These are phyloP conservation scores for Coregonus ussuriensis DNA, from an alignment of 2,797 vertebrate species.

Conservation along the genomic window DNA sequence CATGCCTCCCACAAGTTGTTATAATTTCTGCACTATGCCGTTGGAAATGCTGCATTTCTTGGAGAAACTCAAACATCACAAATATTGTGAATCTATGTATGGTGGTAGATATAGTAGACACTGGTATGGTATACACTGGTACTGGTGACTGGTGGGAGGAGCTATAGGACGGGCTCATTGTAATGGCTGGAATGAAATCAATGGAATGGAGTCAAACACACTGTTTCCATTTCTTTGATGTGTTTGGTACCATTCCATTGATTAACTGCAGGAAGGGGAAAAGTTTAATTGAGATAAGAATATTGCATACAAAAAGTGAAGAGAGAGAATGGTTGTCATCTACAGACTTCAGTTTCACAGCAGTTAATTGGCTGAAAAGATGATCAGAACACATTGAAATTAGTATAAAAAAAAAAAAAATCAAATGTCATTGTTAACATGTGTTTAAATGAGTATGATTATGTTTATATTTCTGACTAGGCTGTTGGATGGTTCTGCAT, in stretches of 20 bases:
- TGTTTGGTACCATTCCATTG: too few species aligned
- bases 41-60: neutral
- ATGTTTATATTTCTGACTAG: neutral
- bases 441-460: neutral
- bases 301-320: neutral
- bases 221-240: too few species aligned
- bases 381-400: neutral
- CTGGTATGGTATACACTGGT: neutral
- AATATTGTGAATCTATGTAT: too few species aligned
- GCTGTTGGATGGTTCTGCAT: neutral
- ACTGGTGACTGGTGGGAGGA: too few species aligned
- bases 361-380: neutral
- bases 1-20: neutral
- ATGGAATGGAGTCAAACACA: too few species aligned
- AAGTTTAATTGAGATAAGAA: neutral
- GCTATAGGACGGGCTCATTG: too few species aligned
- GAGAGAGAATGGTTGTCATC: neutral
- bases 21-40: neutral
- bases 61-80: neutral
- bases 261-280: neutral
- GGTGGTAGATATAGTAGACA: too few species aligned
- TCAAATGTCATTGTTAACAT: neutral
- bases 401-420: neutral
- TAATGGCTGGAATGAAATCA: too few species aligned
- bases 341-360: neutral